A percentile compares a stretch with the other conserved stretches of the same genome.
Evolutionary conservation across 2,888 invertebrate species (phyloP).

Genomic region (Drosophila paranaensis): DNA sequence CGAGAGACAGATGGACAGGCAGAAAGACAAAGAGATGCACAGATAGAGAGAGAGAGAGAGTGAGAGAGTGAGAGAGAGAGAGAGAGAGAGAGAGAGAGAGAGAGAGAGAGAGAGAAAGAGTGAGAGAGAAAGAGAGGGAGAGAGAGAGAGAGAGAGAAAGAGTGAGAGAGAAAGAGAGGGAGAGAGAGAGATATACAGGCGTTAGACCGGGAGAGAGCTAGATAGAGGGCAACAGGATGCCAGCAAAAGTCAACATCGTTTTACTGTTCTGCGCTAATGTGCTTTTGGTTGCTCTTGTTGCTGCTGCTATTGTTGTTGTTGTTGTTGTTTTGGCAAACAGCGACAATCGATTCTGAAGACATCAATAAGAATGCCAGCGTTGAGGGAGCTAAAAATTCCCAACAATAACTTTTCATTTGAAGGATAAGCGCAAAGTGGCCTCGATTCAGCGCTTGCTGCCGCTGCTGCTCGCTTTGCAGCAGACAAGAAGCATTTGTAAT

Average conservation of each 20-base stretch:
- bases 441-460: conserved; percentile 17
- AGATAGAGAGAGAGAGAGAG: not conserved
- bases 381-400: conserved; percentile 48
- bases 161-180: not conserved
- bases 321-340: conserved; percentile 30
- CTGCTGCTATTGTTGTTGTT: conserved; percentile 11
- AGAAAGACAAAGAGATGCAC: not conserved
- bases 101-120: not conserved
- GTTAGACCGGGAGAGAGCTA: not conserved
- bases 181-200: not conserved
- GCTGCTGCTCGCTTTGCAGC: conserved; percentile 58
- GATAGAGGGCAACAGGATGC: conserved; percentile 41
- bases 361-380: conserved; percentile 49
- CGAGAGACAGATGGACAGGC: conserved; percentile 17
- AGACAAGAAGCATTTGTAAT: conserved; percentile 77
- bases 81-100: not conserved
- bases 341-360: conserved; percentile 66
- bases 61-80: too few relatives aligned
- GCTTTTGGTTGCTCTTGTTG: conserved; percentile 30
- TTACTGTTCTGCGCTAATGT: conserved; percentile 56
- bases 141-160: not conserved
- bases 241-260: conserved; percentile 54
- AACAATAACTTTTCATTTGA: conserved; percentile 73
- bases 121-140: too few relatives aligned
- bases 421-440: conserved; percentile 68